Base-by-base conservation (phyloP, 2,113 vertebrate genomes). In the Pelmatolapia mariae region DNA sequence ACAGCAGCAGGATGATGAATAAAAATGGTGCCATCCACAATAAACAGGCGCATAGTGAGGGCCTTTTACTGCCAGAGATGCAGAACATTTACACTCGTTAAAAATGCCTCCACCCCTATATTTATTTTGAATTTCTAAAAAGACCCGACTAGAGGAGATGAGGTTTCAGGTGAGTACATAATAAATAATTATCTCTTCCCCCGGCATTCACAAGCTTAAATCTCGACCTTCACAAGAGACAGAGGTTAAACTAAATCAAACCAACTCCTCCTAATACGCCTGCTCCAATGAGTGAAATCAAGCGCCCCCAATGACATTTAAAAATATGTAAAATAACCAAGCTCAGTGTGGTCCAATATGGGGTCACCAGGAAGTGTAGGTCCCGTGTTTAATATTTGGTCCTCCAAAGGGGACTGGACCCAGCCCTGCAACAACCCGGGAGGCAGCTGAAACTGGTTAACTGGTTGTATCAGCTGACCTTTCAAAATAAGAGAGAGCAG, bases 51-150 rank as follows among this genome's bases (percentile, higher is more conserved):
- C 61, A 38, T 22, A 66, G 33, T 38, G 2, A 38, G 33, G 33
- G 0, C 33, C 61, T 66, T 66, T 38, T n/a, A 66, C 0, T 66
- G 10, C 0, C 6, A 12, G 7, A 13, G 61, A 38, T 38, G 19
- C 61, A 38, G 33, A 66, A 66, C 61, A 66, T 38, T 66, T 66
- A 22, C 33, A 66, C 61, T 66, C 38, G 10, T 8, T n/a, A 52
- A 52, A 52, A 19, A 38, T 66, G 33, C 19, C 33, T 66, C 61
- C 61, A 22, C 61, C 19, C 33, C 33, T 22, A 66, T 66, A 38
- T 38, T 66, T 66, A 22, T 38, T 66, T 66, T 2, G 61, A 66
- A 38, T 66, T 66, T 66, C 61, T 66, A 38, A 66, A 66, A 66
- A 38, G 61, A 38, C 33, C n/a, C 7, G 10, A 66, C 4, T 66